Conservation (phyloP, 2,113 vertebrate genomes). For the Myiozetetes cayanensis region DNA sequence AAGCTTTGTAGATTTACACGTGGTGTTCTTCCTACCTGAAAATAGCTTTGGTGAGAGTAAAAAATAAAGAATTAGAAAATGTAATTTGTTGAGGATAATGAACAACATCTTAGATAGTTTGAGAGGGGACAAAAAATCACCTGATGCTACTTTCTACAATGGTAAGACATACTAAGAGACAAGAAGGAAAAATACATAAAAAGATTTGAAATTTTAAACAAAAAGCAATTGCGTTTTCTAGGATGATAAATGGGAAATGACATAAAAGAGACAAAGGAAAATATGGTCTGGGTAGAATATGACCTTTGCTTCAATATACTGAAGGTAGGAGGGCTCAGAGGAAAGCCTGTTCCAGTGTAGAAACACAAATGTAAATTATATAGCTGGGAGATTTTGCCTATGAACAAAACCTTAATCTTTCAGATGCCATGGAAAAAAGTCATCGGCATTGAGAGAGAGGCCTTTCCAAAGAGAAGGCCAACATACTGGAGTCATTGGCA, state of each 20-base stretch:
- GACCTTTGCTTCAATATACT: not conserved
- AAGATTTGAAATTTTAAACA: not conserved
- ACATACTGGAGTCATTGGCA: not conserved
- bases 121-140: not conserved
- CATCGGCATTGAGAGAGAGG: not conserved
- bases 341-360: not conserved
- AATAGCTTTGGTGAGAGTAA: not conserved
- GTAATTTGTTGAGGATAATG: not conserved
- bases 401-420: accelerated
- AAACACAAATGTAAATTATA: not conserved
- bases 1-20: not conserved
- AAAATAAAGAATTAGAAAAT: not conserved
- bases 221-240: not conserved
- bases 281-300: not conserved
- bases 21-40: not conserved
- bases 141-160: not conserved
- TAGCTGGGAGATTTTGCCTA: not conserved
- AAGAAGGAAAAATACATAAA: not conserved
- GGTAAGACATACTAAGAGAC: not conserved
- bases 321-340: not conserved
- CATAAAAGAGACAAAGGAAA: not conserved
- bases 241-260: not conserved
- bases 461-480: not conserved
- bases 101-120: not conserved
- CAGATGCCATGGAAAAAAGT: not conserved